Percentiles rank a stretch among this genome's conserved stretches.
These are phyloP conservation scores for Drosophila sproati DNA, from an alignment of 1,140 invertebrate genomes.

Conservation along the genomic window DNA sequence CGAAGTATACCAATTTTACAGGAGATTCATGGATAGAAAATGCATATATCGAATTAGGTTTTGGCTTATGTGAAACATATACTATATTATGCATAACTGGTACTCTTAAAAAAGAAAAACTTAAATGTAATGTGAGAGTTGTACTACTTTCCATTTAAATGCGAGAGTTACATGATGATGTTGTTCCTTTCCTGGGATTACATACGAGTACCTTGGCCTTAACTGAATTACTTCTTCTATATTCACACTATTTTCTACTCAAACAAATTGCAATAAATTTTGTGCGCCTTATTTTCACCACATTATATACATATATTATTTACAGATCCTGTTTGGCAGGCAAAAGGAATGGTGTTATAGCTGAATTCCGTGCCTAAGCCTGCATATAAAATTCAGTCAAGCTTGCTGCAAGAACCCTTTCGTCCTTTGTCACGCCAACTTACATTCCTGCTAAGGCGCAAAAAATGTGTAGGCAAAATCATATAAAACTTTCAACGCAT, in stretches of 20 bases:
- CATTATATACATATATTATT: conserved; percentile 31
- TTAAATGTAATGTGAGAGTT: not conserved
- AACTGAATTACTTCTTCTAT: not conserved
- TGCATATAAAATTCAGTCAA: conserved; percentile 9
- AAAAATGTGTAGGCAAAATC: conserved; percentile 43
- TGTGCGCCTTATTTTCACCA: conserved; percentile 17
- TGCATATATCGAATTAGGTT: too few species aligned
- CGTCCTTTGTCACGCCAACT: conserved; percentile 57
- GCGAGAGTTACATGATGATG: too few species aligned
- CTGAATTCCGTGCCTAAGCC: conserved; percentile 17
- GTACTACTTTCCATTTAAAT: too few species aligned
- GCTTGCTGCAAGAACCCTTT: conserved; percentile 37
- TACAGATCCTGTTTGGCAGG: conserved; percentile 17
- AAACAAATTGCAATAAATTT: conserved; percentile 15
- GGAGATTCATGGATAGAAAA: too few species aligned
- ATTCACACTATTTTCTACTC: not conserved
- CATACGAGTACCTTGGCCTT: too few species aligned
- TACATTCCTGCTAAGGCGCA: conserved; percentile 14
- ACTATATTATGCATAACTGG: too few species aligned
- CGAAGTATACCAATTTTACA: too few species aligned
- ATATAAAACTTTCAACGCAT: conserved; percentile 69
- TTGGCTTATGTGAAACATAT: too few species aligned
- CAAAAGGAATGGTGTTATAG: not conserved
- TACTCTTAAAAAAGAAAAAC: too few species aligned
- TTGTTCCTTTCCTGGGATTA: too few species aligned